phyloP scores from a whole-genome alignment of 1,140 invertebrate genomes.

The Kradibia gibbosae region DNA sequence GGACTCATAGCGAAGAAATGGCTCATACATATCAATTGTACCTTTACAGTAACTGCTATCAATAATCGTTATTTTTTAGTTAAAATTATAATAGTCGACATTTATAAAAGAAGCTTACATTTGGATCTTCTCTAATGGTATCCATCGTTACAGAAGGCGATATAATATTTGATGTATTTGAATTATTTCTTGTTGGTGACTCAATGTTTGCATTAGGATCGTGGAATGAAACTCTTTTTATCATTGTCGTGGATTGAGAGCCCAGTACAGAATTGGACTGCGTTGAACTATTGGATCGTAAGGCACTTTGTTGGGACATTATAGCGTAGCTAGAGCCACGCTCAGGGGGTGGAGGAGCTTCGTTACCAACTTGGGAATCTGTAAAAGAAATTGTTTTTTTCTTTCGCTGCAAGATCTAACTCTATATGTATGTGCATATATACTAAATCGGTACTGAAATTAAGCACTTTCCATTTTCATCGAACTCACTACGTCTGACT shows the following conservation, averaged over 20 bases:
- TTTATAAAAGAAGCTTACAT: slow-evolving; percentile 75
- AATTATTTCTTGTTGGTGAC: slow-evolving; percentile 58
- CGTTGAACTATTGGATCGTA: slow-evolving; percentile 69
- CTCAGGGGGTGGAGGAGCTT: slow-evolving; percentile 82
- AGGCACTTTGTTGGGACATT: slow-evolving; percentile 78
- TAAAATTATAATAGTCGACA: not conserved
- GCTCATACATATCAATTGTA: slow-evolving; percentile 46
- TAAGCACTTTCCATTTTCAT: too few relatives aligned
- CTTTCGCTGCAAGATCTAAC: not conserved
- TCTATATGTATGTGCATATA: too few relatives aligned
- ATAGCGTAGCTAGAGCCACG: slow-evolving; percentile 86
- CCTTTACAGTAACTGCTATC: slow-evolving; percentile 23
- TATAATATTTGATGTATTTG: slow-evolving; percentile 58
- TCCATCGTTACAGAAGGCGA: slow-evolving; percentile 73
- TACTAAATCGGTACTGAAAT: too few relatives aligned
- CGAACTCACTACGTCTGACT: too few relatives aligned
- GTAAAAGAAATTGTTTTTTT: slow-evolving; percentile 19
- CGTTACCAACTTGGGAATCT: slow-evolving; percentile 66
- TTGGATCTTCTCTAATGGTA: slow-evolving; percentile 83
- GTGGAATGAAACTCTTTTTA: slow-evolving; percentile 84
- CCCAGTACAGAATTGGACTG: slow-evolving; percentile 65
- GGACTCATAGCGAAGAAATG: slow-evolving; percentile 63
- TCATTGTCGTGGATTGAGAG: slow-evolving; percentile 60
- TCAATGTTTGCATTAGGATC: slow-evolving; percentile 77
- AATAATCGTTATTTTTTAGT: slow-evolving; percentile 13